Evolutionary conservation across 2,113 vertebrate species (phyloP).

Genomic region (Gila orcuttii): DNA sequence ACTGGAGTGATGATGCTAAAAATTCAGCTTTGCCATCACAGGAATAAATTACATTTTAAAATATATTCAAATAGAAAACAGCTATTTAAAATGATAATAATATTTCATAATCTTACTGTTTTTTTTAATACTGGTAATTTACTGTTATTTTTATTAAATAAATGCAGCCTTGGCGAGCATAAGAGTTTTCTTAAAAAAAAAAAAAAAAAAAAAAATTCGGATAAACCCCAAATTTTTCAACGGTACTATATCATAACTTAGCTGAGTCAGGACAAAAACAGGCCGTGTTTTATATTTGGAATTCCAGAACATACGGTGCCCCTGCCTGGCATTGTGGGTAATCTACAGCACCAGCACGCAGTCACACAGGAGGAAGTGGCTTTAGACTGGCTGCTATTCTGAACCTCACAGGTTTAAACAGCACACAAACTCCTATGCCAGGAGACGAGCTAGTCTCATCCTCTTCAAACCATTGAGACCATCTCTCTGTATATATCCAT

Average conservation of each 20-base stretch:
- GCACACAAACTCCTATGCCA: too few relatives aligned
- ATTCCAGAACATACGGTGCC: conserved; percentile 7
- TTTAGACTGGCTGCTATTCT: conserved; percentile 24
- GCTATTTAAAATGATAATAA: background rate
- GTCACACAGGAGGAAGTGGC: conserved; percentile 16
- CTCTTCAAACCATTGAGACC: conserved; percentile 10
- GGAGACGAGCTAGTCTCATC: background rate
- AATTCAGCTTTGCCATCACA: background rate
- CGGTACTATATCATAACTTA: background rate
- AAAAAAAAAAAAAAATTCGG: background rate
- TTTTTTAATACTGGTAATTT: background rate
- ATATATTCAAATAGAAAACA: background rate
- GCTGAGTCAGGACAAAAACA: background rate
- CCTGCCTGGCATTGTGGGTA: conserved; percentile 26
- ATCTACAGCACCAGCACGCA: background rate
- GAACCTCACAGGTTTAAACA: background rate
- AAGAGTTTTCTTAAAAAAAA: background rate
- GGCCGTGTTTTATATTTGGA: background rate
- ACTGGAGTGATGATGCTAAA: background rate
- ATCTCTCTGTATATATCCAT: conserved; percentile 10
- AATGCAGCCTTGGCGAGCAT: background rate
- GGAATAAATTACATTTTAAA: background rate
- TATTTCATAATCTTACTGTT: background rate
- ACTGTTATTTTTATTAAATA: background rate
- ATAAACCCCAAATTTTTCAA: background rate